These are phyloP conservation scores for Lymantria monacha DNA, from an alignment of 2,888 invertebrate species.

Conservation along the genomic window DNA sequence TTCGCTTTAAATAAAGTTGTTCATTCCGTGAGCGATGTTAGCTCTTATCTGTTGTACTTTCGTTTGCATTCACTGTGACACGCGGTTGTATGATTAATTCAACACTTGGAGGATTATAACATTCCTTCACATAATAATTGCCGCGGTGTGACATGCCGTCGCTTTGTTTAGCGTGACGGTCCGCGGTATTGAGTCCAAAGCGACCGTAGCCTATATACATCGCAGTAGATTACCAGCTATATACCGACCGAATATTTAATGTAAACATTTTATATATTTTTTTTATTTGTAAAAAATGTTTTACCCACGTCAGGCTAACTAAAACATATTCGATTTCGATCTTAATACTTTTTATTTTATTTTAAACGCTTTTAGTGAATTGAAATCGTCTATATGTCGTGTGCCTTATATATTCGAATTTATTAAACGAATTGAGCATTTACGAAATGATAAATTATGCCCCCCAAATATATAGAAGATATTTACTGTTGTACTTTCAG, in stretches of 20 bases:
- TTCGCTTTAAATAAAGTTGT: slow-evolving; percentile 24
- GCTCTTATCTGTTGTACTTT: slow-evolving; percentile 41
- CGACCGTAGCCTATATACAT: not conserved
- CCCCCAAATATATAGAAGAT: not conserved
- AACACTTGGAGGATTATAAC: slow-evolving; percentile 39
- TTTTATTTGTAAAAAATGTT: slow-evolving; percentile 17
- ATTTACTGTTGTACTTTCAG: too few relatives aligned
- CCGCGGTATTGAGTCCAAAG: not conserved
- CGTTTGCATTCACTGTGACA: slow-evolving; percentile 47
- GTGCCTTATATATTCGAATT: slow-evolving; percentile 29
- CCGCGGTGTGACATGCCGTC: slow-evolving; percentile 8
- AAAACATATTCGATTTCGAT: slow-evolving; percentile 15
- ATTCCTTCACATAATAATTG: slow-evolving; percentile 38
- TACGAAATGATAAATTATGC: slow-evolving; percentile 18
- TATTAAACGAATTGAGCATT: slow-evolving; percentile 24
- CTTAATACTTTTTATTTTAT: not conserved
- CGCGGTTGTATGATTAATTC: slow-evolving; percentile 45
- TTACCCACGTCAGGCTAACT: slow-evolving; percentile 8
- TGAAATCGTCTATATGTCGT: slow-evolving; percentile 22
- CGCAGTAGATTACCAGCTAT: slow-evolving; percentile 3
- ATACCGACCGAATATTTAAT: slow-evolving; percentile 26
- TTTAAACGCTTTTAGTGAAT: slow-evolving; percentile 1
- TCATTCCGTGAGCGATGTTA: slow-evolving; percentile 16
- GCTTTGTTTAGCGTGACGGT: not conserved
- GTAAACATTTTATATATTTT: slow-evolving; percentile 19